phyloP scores from a whole-genome alignment of 2,797 vertebrate genomes.

The Coendou prehensilis region DNA sequence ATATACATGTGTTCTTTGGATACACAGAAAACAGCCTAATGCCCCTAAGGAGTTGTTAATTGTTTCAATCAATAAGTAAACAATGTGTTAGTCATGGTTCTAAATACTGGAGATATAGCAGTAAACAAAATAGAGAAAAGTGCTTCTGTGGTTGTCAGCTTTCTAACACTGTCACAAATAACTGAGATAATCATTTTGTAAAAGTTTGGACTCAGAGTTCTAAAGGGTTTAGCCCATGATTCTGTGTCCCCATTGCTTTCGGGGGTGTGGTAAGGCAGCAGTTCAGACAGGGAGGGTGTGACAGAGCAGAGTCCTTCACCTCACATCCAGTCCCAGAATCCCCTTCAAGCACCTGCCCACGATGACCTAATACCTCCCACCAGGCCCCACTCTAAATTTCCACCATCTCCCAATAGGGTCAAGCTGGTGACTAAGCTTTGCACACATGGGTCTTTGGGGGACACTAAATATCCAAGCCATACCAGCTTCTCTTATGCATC shows the following conservation, averaged over 20 bases:
- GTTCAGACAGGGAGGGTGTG: background rate
- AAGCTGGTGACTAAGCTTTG: background rate
- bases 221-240: background rate
- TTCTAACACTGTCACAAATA: background rate
- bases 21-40: background rate
- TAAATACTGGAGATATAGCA: background rate
- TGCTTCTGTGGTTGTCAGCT: background rate
- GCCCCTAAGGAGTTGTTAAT: slow-evolving; percentile 27
- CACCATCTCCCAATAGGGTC: background rate
- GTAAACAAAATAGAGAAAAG: background rate
- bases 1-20: background rate
- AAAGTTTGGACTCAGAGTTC: background rate
- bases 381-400: background rate
- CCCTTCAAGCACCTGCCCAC: background rate
- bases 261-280: background rate
- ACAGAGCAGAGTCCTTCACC: background rate
- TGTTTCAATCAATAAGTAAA: slow-evolving; percentile 10
- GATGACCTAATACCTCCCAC: background rate
- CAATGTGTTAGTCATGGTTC: background rate
- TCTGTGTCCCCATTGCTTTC: background rate
- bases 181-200: background rate
- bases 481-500: background rate
- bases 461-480: background rate
- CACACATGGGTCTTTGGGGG: background rate
- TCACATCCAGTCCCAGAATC: background rate